Conservation (phyloP, 1,140 invertebrate species). For the Oreohelix idahoensis region DNA sequence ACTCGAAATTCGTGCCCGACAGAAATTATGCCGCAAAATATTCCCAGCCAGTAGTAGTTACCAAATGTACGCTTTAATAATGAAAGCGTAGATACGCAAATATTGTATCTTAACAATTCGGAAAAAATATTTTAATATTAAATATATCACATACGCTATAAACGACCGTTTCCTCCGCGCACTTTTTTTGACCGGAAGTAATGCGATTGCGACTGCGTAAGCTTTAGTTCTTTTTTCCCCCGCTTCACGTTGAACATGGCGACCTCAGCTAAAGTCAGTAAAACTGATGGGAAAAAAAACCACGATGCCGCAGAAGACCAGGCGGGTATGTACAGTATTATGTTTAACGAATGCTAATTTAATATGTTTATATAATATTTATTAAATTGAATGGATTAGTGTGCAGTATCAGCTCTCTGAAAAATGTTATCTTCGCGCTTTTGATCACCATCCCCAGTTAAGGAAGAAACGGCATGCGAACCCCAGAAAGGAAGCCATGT, state of each 20-base stretch:
- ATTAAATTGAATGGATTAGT: too few relatives aligned
- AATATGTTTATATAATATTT: background rate
- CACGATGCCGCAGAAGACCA: constrained; percentile 67
- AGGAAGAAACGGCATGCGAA: too few relatives aligned
- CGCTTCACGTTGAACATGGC: constrained; percentile 67
- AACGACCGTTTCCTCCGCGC: constrained; percentile 22
- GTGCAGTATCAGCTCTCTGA: background rate
- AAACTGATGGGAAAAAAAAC: constrained; percentile 69
- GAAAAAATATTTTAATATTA: background rate
- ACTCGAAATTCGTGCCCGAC: constrained; percentile 25
- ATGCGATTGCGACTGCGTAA: constrained; percentile 53
- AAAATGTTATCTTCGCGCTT: too few relatives aligned
- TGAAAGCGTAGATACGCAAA: background rate
- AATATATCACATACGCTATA: background rate
- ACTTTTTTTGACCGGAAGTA: constrained; percentile 36
- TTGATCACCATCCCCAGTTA: too few relatives aligned
- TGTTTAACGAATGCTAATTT: background rate
- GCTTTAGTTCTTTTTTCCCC: constrained; percentile 45
- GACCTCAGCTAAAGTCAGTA: constrained; percentile 66
- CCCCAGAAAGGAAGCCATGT: background rate
- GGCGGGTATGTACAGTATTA: constrained; percentile 55
- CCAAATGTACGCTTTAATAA: background rate
- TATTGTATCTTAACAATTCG: background rate
- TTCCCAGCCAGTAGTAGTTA: background rate
- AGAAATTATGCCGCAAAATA: constrained; percentile 25